These are phyloP conservation scores for Nematolebias whitei DNA, from an alignment of 2,113 vertebrate species.

Conservation along the genomic window DNA sequence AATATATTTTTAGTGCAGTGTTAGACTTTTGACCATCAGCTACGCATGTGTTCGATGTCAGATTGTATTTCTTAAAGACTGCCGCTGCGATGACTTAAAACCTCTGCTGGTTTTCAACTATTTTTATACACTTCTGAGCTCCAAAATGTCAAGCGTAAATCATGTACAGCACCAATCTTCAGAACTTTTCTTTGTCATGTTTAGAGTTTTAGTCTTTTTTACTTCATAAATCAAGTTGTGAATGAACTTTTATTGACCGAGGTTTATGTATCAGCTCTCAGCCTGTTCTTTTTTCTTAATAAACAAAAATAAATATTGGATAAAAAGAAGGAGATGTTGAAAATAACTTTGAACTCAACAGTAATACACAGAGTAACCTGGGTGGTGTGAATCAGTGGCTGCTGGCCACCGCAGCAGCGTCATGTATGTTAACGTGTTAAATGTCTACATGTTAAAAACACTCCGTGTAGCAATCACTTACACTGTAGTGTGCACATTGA, in stretches of 20 bases:
- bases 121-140: background rate
- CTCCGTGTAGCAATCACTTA: background rate
- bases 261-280: background rate
- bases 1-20: too few species aligned
- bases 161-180: background rate
- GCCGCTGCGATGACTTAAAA: background rate
- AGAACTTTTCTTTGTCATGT: background rate
- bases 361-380: background rate
- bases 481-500: background rate
- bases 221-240: background rate
- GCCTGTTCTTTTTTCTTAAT: background rate
- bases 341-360: background rate
- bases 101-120: conserved; percentile 1
- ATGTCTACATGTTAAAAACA: background rate
- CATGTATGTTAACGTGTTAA: background rate
- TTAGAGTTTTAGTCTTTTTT: background rate
- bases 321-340: background rate
- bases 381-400: background rate
- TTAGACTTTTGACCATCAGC: too few species aligned
- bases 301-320: background rate
- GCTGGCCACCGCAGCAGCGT: background rate
- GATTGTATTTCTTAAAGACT: too few species aligned
- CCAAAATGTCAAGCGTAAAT: background rate
- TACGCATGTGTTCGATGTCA: too few species aligned
- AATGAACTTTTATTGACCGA: background rate